Evolutionary conservation across 1,140 invertebrate genomes (phyloP).

Genomic region (Drosophila biarmipes): DNA sequence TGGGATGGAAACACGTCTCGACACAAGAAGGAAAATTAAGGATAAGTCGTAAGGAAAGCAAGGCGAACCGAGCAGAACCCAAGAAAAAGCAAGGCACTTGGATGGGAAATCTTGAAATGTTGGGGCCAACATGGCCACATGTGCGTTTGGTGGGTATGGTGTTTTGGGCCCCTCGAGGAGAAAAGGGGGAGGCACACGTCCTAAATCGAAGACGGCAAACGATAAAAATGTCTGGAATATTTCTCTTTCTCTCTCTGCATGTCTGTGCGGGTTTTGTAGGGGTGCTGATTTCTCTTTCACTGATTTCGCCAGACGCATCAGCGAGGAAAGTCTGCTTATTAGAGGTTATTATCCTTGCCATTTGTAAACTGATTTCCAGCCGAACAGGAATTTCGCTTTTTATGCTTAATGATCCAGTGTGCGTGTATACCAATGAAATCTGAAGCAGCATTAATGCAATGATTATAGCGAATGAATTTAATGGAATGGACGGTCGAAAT

Average conservation of each 20-base stretch:
- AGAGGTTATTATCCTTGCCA: constrained; percentile 81
- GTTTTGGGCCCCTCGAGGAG: not conserved
- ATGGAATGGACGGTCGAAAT: not conserved
- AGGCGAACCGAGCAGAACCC: constrained; percentile 13
- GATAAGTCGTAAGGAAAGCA: constrained; percentile 60
- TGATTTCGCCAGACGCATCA: constrained; percentile 71
- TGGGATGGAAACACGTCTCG: constrained; percentile 68
- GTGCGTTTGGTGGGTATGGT: constrained; percentile 12
- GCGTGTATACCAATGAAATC: constrained; percentile 18
- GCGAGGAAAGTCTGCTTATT: constrained; percentile 60
- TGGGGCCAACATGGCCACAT: constrained; percentile 44
- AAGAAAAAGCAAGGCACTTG: constrained; percentile 40
- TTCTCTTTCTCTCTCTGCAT: constrained; percentile 36
- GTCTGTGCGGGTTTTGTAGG: constrained; percentile 14
- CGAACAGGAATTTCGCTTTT: constrained; percentile 47
- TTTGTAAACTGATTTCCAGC: constrained; percentile 81
- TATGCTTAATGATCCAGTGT: constrained; percentile 48
- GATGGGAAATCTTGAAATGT: constrained; percentile 49
- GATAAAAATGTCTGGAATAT: constrained; percentile 84
- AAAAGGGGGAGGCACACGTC: constrained; percentile 46
- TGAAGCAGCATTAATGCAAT: constrained; percentile 19
- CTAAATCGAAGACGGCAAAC: constrained; percentile 82
- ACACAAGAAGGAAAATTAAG: constrained; percentile 67
- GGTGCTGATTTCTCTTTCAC: constrained; percentile 59
- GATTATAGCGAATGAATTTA: constrained; percentile 7